Percentiles rank a stretch among this genome's conserved stretches.
phyloP scores from a whole-genome alignment of 2,113 vertebrate species.

The Mustela nigripes region DNA sequence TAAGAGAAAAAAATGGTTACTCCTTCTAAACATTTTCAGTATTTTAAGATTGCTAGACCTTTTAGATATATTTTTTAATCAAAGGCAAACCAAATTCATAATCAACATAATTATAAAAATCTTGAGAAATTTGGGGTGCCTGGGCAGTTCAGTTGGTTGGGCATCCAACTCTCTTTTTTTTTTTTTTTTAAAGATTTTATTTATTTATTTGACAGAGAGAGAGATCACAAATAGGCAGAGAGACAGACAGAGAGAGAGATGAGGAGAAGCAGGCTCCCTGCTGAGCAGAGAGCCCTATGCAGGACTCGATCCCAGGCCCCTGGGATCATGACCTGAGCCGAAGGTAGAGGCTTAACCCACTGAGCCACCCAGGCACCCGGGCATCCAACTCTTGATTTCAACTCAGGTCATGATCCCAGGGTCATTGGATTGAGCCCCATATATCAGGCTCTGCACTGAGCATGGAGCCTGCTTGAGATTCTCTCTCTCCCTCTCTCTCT shows the following conservation, averaged over 20 bases:
- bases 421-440: neutral
- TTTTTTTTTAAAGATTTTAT: too few species aligned
- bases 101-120: neutral
- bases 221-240: too few species aligned
- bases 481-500: neutral
- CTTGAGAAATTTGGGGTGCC: neutral
- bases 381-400: neutral
- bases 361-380: too few species aligned
- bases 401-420: neutral
- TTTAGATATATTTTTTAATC: neutral
- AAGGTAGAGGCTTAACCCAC: too few species aligned
- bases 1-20: neutral
- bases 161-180: neutral
- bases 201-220: too few species aligned
- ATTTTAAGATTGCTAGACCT: constrained; percentile 5
- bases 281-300: too few species aligned
- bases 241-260: too few species aligned
- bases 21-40: constrained; percentile 37
- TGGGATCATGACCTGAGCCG: too few species aligned
- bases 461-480: neutral
- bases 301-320: too few species aligned
- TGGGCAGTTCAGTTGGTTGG: neutral
- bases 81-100: constrained; percentile 38
- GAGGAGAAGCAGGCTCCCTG: too few species aligned
- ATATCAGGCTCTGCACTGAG: neutral